Conservation (phyloP, 2,797 vertebrate genomes). For the Poeciliopsis gracilis region DNA sequence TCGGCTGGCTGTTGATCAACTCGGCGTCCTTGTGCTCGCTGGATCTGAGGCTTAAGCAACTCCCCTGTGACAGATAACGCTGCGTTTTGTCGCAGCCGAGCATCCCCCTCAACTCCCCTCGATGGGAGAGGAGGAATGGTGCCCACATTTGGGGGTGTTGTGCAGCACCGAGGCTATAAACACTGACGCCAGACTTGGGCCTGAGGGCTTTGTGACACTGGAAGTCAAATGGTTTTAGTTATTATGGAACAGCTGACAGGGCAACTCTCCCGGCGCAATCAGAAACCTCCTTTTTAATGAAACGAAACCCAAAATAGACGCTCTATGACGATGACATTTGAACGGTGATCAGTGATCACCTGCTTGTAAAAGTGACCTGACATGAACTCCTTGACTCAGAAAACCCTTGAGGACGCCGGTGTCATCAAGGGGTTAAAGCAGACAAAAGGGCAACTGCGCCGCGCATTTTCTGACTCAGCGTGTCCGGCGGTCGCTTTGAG, state of each 20-base stretch:
- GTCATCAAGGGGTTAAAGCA: constrained; percentile 22
- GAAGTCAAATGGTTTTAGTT: constrained; percentile 64
- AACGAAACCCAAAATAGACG: constrained; percentile 23
- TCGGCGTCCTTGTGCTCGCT: constrained; percentile 44
- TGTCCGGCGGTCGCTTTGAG: constrained; percentile 10
- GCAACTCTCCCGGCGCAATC: constrained; percentile 46
- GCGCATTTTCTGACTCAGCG: constrained; percentile 59
- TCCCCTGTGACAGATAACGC: constrained; percentile 67
- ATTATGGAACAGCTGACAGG: constrained; percentile 72
- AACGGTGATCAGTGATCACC: constrained; percentile 20
- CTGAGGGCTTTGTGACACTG: constrained; percentile 46
- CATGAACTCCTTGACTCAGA: not conserved
- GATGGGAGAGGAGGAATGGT: constrained; percentile 71
- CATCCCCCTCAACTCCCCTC: constrained; percentile 39
- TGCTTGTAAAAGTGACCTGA: constrained; percentile 1
- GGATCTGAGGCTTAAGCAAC: constrained; percentile 59
- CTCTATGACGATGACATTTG: constrained; percentile 22
- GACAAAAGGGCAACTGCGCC: constrained; percentile 7
- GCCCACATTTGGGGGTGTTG: constrained; percentile 81
- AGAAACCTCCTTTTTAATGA: constrained; percentile 21
- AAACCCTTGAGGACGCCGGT: not conserved
- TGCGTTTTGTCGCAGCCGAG: constrained; percentile 67
- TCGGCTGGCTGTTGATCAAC: constrained; percentile 56
- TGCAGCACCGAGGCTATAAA: constrained; percentile 67
- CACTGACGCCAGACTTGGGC: constrained; percentile 58